Base-by-base conservation (phyloP, 2,888 invertebrate species). In the Acanthosepion lycidas region DNA sequence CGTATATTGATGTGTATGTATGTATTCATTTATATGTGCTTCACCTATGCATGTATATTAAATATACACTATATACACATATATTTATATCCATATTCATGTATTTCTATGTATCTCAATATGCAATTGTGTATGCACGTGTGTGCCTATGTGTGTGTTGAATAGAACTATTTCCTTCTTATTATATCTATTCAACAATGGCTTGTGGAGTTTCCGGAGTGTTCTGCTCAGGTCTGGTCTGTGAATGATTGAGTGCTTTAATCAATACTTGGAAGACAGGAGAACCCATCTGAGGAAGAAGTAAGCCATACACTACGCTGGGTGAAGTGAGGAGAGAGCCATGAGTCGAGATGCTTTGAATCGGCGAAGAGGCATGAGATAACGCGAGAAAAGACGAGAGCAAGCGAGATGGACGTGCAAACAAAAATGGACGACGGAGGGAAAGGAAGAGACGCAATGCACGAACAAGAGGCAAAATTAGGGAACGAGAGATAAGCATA, bases 151-250 rank as follows among this genome's bases (percentile, higher is more conserved):
- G 78, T 33, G n/a, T 33, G n/a, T 33, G n/a, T 78, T 5, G 78
- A 78, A 78, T 78, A 78, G 78, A 33, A 78, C 78, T 78, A 78
- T 78, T 78, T 78, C 78, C 78, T 78, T 78, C 78, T 33, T 78
- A 78, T 78, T 78, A 78, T 78, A 78, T 33, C 78, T 78, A 78
- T 78, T 78, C 78, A 78, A 78, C 78, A 78, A 78, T 78, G 78
- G 78, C 78, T 78, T 78, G n/a, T 78, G 78, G 78, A 78, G 78
- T 78, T 33, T 78, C 78, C 78, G 78, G 78, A n/a, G 33, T 78
- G 78, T 78, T 78, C 78, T 78, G 78, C 78, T 78, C n/a, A 78
- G 78, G 78, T 78, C 78, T 78, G 78, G n/a, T 78, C 15, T 0
- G 20, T 33, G n/a, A 78, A 78, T 78, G 78, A 78, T 78, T 78